These are phyloP conservation scores for Anhinga rufa DNA, from an alignment of 2,113 vertebrate genomes.

Conservation along the genomic window DNA sequence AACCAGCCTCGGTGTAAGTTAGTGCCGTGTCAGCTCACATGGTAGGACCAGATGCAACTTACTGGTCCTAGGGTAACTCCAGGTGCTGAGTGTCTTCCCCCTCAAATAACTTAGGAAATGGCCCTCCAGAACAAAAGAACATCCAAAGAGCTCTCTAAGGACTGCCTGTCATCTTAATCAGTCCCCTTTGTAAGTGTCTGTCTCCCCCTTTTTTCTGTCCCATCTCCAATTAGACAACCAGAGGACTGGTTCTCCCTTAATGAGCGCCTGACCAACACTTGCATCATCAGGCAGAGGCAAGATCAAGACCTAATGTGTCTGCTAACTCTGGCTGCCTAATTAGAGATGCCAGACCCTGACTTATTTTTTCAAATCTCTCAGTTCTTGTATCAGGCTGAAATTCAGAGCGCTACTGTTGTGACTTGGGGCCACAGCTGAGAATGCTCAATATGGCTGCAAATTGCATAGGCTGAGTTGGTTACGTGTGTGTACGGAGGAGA, in stretches of 20 bases:
- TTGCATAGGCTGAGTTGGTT: background rate
- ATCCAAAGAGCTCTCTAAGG: background rate
- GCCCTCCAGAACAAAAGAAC: background rate
- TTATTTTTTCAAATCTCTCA: background rate
- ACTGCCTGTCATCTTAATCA: background rate
- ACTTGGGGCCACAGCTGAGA: background rate
- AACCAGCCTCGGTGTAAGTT: background rate
- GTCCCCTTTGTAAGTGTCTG: background rate
- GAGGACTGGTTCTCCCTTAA: background rate
- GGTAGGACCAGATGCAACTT: background rate
- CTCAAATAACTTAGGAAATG: background rate
- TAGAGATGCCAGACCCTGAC: background rate
- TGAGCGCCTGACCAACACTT: background rate
- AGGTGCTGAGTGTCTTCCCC: background rate
- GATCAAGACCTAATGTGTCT: background rate
- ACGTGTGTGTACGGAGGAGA: background rate
- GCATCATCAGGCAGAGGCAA: background rate
- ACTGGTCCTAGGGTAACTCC: background rate
- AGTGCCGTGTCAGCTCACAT: background rate
- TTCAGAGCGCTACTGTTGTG: rapidly evolving
- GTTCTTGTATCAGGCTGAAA: background rate
- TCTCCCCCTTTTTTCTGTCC: background rate
- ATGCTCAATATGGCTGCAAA: background rate
- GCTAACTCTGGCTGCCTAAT: background rate
- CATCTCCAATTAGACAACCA: background rate